A percentile compares a stretch with the other conserved stretches of the same genome.
These are phyloP conservation scores for Otolemur crassicaudatus DNA, from an alignment of 2,797 vertebrate species.

Conservation along the genomic window DNA sequence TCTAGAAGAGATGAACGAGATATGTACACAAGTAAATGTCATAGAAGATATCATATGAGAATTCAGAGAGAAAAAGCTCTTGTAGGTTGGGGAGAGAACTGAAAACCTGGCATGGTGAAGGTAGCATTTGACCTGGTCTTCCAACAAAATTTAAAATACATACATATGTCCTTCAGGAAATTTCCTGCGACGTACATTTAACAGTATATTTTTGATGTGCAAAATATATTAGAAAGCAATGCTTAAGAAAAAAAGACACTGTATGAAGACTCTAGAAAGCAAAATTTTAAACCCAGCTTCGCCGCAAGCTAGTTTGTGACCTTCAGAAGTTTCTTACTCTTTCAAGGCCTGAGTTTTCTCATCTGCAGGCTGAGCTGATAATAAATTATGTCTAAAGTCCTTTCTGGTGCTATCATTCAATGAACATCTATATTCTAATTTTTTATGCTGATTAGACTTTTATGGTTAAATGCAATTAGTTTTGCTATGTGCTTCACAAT, in stretches of 20 bases:
- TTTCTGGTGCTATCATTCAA: slow-evolving; percentile 51
- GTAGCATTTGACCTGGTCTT: not conserved
- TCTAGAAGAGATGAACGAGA: not conserved
- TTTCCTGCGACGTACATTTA: not conserved
- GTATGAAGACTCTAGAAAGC: not conserved
- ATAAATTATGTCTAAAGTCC: slow-evolving; percentile 59
- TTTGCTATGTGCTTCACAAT: slow-evolving; percentile 57
- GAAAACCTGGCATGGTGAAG: not conserved
- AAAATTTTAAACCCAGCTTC: slow-evolving; percentile 1
- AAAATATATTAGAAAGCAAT: not conserved
- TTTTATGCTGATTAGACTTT: slow-evolving; percentile 75
- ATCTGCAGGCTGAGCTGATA: slow-evolving; percentile 39
- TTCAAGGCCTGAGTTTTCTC: slow-evolving; percentile 48
- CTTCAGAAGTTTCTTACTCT: slow-evolving; percentile 63
- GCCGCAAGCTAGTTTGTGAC: not conserved
- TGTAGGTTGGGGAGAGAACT: not conserved
- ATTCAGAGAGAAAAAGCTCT: not conserved
- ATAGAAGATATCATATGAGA: not conserved
- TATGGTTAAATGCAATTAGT: slow-evolving; percentile 66
- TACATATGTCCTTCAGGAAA: not conserved
- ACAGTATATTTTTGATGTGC: not conserved
- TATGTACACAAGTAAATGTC: not conserved
- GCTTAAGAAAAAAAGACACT: not conserved
- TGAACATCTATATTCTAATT: slow-evolving; percentile 68
- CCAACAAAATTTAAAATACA: not conserved